These are phyloP conservation scores for Passer domesticus DNA, from an alignment of 2,113 vertebrate genomes.

Conservation along the genomic window DNA sequence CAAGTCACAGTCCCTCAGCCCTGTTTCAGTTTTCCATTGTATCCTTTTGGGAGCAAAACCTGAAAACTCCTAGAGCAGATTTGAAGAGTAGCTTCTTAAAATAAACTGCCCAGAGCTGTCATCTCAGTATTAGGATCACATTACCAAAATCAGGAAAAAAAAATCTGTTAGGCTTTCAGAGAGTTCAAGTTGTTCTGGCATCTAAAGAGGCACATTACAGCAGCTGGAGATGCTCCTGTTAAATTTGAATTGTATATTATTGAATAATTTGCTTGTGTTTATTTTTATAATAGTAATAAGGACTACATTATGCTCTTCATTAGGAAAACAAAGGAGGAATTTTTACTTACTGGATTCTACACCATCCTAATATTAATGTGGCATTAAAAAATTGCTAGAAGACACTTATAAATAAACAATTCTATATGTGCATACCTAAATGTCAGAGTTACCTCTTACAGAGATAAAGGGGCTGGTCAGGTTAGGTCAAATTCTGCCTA, in stretches of 20 bases:
- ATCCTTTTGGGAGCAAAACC: constrained; percentile 17
- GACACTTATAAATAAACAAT: neutral
- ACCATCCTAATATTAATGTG: neutral
- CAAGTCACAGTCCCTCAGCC: neutral
- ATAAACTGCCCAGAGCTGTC: constrained; percentile 35
- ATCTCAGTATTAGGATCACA: constrained; percentile 40
- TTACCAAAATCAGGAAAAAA: neutral
- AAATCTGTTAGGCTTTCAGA: neutral
- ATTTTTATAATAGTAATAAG: neutral
- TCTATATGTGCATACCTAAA: neutral
- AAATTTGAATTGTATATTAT: neutral
- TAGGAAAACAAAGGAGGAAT: neutral
- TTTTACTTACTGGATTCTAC: neutral
- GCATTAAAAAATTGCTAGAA: neutral
- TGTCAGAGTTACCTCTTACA: neutral
- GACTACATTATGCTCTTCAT: neutral
- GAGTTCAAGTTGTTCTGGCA: neutral
- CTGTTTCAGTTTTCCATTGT: constrained; percentile 20
- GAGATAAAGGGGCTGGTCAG: neutral
- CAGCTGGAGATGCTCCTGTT: neutral
- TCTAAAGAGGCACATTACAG: neutral
- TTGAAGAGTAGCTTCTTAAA: constrained; percentile 39
- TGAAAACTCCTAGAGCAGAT: constrained; percentile 11
- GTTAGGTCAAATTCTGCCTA: neutral
- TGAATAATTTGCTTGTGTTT: neutral